Evolutionary conservation across 2,113 vertebrate genomes (phyloP), one percentile per base, ranked within the genome.

Genomic region (Zosterops borbonicus): DNA sequence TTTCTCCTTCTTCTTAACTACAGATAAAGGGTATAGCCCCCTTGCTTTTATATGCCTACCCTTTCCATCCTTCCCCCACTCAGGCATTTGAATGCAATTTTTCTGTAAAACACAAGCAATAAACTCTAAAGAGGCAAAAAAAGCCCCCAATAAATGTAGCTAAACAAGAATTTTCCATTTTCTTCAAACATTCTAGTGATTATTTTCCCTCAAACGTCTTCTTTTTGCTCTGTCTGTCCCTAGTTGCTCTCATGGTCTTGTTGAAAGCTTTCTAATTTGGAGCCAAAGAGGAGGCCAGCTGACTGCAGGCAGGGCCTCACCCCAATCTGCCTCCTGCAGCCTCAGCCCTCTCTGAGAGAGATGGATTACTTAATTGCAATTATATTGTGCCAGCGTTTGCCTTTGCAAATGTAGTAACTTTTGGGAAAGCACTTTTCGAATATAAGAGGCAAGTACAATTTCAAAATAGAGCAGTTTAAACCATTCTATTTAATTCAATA

Each of bases 401-500:
- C n/a, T 87, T 68, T 87, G 75, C 19, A 83, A 77, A 33, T 8
- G 22, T 11, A 70, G 25, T 24, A 74, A 70, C 35, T 76, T 95
- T 42, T 21, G 8, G 31, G 31, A 89, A 92, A 79, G 15, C 11
- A 20, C 31, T 62, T 33, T 22, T 18, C 0, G 0, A 69, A n/a
- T 31, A 19, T 18, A n/a, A 78, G 11, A 42, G 9, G 23, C 28
- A 52, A 80, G 50, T 59, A 50, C 42, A 50, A 28, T 67, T 91
- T 90, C 52, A 70, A 83, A 95, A 62, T 8, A 69, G 24, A 65
- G n/a, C 18, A 42, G 14, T 94, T 59, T 55, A 50, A 91, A 83
- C 17, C 44, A 23, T 91, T 80, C 58, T 55, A 23, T 80, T 94
- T 91, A 93, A 91, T 91, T 80, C 79, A 87, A 76, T 88, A 69